Evolutionary conservation across 2,113 vertebrate species (phyloP).

Genomic region (Paradoxurus hermaphroditus): DNA sequence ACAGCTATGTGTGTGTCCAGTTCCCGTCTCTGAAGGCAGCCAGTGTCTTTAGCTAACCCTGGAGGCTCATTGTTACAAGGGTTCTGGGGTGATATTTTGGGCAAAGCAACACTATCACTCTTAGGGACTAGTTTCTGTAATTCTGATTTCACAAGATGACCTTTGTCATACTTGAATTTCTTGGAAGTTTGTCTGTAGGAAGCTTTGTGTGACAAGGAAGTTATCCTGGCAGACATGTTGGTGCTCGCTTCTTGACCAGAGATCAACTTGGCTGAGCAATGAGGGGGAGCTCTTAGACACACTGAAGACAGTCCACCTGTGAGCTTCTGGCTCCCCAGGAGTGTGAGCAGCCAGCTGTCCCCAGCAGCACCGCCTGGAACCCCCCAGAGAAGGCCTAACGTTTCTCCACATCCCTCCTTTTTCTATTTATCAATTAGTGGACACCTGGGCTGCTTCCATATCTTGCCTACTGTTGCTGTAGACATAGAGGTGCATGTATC

Average conservation of each 20-base stretch:
- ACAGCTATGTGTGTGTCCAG: rapidly evolving
- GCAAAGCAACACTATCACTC: background rate
- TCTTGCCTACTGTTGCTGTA: background rate
- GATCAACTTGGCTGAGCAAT: background rate
- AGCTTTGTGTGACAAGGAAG: conserved; percentile 30
- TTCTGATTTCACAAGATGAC: conserved; percentile 28
- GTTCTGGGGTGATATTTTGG: background rate
- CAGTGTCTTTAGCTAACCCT: rapidly evolving
- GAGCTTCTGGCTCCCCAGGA: conserved; percentile 42
- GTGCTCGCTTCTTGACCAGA: conserved; percentile 25
- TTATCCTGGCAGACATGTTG: background rate
- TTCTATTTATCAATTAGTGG: background rate
- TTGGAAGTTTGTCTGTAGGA: conserved; percentile 69
- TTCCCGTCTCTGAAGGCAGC: background rate
- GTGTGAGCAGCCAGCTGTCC: too few relatives aligned
- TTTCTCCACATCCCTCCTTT: background rate
- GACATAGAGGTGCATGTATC: background rate
- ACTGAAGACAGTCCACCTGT: conserved; percentile 75
- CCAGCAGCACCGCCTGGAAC: too few relatives aligned
- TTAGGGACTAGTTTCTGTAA: background rate
- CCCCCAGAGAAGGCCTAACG: too few relatives aligned
- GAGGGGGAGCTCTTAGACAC: conserved; percentile 78
- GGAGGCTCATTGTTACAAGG: background rate
- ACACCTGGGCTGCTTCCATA: background rate
- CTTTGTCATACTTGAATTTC: conserved; percentile 75